Conservation (phyloP, 2,797 vertebrate species). For the Hyperoplus immaculatus region DNA sequence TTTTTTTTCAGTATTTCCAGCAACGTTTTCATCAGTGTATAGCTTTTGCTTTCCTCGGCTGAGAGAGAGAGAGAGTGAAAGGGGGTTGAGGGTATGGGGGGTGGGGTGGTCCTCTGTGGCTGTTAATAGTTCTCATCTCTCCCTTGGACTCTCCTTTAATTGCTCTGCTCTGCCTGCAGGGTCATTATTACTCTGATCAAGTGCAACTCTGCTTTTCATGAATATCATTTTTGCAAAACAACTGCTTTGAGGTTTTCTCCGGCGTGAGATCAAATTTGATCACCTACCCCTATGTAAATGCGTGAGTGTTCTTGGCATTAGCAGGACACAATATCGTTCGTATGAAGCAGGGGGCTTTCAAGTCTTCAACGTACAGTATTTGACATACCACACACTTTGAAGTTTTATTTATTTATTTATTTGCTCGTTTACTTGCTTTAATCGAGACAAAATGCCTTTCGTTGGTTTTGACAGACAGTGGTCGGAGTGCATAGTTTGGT, state of each 20-base stretch:
- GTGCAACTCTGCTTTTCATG: constrained; percentile 80
- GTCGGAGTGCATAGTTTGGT: constrained; percentile 53
- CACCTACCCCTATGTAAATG: constrained; percentile 62
- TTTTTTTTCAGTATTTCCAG: constrained; percentile 77
- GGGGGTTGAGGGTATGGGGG: neutral
- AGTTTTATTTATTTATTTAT: constrained; percentile 45
- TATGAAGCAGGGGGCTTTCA: constrained; percentile 47
- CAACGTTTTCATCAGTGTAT: constrained; percentile 80
- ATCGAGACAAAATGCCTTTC: constrained; percentile 62
- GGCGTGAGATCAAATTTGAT: constrained; percentile 68
- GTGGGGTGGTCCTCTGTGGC: constrained; percentile 77
- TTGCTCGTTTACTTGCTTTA: constrained; percentile 57
- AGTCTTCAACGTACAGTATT: constrained; percentile 40
- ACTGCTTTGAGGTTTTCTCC: constrained; percentile 75
- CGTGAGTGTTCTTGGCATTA: constrained; percentile 54
- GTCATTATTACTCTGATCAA: constrained; percentile 85
- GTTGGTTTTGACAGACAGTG: constrained; percentile 50
- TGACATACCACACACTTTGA: constrained; percentile 68
- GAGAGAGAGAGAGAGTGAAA: constrained; percentile 56
- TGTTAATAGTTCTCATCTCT: constrained; percentile 85
- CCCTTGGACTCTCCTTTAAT: constrained; percentile 84
- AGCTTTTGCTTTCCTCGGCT: constrained; percentile 45
- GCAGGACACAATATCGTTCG: constrained; percentile 64
- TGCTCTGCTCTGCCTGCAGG: constrained; percentile 84
- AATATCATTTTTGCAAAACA: constrained; percentile 81